Conservation (phyloP, 1,140 invertebrate genomes). For the Eurosta solidaginis region DNA sequence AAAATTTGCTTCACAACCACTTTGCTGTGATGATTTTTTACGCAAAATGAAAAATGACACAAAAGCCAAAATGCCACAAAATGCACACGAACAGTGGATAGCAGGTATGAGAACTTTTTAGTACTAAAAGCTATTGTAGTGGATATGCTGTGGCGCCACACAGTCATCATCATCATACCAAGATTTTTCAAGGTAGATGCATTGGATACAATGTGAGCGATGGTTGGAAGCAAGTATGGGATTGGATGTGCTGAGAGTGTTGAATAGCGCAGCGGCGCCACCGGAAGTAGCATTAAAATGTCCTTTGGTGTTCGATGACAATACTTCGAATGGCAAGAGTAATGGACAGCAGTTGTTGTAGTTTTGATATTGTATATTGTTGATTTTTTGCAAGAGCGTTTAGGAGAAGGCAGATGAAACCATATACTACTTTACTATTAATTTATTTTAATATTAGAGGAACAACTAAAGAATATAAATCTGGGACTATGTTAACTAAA, state of each 20-base stretch:
- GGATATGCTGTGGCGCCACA: conserved; percentile 13
- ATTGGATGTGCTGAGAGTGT: background rate
- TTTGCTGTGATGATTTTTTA: conserved; percentile 31
- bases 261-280: conserved; percentile 14
- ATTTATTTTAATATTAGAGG: too few relatives aligned
- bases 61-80: conserved; percentile 54
- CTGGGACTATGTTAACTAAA: too few relatives aligned
- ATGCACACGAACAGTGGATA: background rate
- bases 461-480: too few relatives aligned
- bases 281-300: conserved; percentile 23
- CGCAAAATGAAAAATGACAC: conserved; percentile 54
- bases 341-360: background rate
- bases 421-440: too few relatives aligned
- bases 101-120: background rate
- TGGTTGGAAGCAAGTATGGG: background rate
- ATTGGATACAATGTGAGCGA: background rate
- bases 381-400: too few relatives aligned
- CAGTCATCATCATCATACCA: background rate
- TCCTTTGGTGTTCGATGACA: conserved; percentile 13
- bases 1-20: background rate
- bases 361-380: background rate
- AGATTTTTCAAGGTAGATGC: background rate
- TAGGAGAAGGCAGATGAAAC: too few relatives aligned
- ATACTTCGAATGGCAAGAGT: background rate
- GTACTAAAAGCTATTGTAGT: conserved; percentile 9